These are phyloP conservation scores for Neoascia interrupta DNA, from an alignment of 2,888 invertebrate genomes.

Conservation along the genomic window DNA sequence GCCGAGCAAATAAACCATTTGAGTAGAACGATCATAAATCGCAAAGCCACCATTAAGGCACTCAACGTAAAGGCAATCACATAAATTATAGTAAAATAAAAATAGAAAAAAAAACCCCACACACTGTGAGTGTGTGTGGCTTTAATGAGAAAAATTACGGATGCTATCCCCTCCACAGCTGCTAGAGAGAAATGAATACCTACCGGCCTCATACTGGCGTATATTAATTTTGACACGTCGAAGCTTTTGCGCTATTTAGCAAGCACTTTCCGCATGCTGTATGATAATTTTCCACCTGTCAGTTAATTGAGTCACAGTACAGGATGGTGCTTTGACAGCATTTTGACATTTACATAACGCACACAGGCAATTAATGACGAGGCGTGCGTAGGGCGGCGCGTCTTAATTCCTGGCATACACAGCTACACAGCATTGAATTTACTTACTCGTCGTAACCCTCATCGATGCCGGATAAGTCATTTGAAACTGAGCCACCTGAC, in stretches of 20 bases:
- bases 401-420: background rate
- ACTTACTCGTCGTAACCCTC: too few relatives aligned
- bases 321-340: background rate
- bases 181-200: background rate
- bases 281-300: conserved; percentile 12
- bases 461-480: too few relatives aligned
- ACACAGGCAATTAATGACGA: background rate
- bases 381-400: background rate
- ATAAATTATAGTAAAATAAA: too few relatives aligned
- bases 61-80: conserved; percentile 21
- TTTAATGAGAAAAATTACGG: background rate
- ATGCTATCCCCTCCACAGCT: background rate
- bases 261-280: background rate
- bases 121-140: background rate
- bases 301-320: conserved; percentile 17
- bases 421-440: too few relatives aligned
- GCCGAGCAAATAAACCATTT: conserved; percentile 31
- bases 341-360: background rate
- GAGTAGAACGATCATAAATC: conserved; percentile 31
- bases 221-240: background rate
- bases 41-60: conserved; percentile 24
- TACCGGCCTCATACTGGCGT: background rate
- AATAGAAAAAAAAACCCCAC: background rate
- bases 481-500: too few relatives aligned
- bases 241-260: conserved; percentile 25